Evolutionary conservation across 2,797 vertebrate genomes (phyloP).

Genomic region (Malacoraja senta): DNA sequence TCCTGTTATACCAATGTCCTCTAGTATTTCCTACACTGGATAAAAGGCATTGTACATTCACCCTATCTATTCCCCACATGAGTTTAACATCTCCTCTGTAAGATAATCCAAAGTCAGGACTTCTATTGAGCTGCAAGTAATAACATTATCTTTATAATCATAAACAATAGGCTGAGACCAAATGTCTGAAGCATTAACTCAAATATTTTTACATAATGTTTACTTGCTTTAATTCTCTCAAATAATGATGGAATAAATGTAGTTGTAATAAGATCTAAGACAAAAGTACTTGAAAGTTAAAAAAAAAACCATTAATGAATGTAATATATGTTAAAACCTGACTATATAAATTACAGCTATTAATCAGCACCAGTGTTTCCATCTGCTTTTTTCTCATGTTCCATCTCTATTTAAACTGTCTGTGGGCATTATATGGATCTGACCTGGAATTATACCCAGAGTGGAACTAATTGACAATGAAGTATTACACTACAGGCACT

Average conservation of each 20-base stretch:
- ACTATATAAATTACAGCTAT: background rate
- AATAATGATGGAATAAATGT: background rate
- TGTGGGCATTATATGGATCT: background rate
- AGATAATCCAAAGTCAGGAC: too few relatives aligned
- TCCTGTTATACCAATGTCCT: too few relatives aligned
- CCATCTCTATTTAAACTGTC: background rate
- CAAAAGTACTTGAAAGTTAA: background rate
- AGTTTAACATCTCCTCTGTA: too few relatives aligned
- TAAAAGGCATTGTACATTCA: too few relatives aligned
- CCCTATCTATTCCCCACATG: too few relatives aligned
- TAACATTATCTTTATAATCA: too few relatives aligned
- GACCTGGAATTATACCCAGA: background rate
- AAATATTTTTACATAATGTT: background rate
- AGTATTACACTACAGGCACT: background rate
- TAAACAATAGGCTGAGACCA: too few relatives aligned
- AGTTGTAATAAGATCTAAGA: background rate
- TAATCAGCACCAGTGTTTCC: background rate
- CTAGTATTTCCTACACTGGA: too few relatives aligned
- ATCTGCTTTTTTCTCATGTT: background rate
- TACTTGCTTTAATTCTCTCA: background rate
- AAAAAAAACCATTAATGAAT: background rate
- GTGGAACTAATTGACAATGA: slow-evolving; percentile 4
- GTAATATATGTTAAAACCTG: background rate
- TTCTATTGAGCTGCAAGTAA: too few relatives aligned
- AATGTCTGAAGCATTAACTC: background rate